Evolutionary conservation across 1,140 invertebrate genomes (phyloP), one percentile per base, ranked within the genome.

Genomic region (Stegodyphus dumicola): DNA sequence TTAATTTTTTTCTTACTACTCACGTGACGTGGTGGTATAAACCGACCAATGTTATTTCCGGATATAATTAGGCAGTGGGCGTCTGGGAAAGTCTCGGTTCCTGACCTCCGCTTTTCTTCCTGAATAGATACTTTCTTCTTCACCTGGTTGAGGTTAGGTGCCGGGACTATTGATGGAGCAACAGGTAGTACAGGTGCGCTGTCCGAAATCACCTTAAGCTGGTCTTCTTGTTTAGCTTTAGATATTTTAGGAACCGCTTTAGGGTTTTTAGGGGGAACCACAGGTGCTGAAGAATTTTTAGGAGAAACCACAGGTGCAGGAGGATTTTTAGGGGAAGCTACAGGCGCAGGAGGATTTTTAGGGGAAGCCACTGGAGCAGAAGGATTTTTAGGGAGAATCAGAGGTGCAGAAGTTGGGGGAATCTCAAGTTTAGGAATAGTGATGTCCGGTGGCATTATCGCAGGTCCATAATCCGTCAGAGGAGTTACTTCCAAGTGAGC

Each of bases 71-170:
- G 81, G 81, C 81, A 84, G 65, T 66, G 60, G 18, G 74, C 81
- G 74, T 84, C 71, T 74, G 15, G 11, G 60, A 15, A 65, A 7
- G 48, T 53, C n/a, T 83, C 79, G 70, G 71, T 75, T 75, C 70
- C 79, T 75, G 79, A 83, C 74, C 71, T 84, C 73, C 81, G 65
- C 51, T 70, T 84, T 60, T 84, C 81, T 51, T 84, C 81, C 65
- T 84, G 81, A 49, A 84, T 77, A n/a, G 81, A 84, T 49, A 84
- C 81, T 77, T 84, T 84, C 74, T 84, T 84, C 51, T 84, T 84
- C n/a, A 53, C 60, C 54, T 52, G 79, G 60, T 17, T 66, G n/a
- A 70, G 49, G 15, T 51, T 65, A 10, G 73, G 17, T 5, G 48
- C 6, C 7, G 64, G 56, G 1, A 33, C 33, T 33, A 33, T 33